Conservation (phyloP, 2,797 vertebrate species). For the Choloepus didactylus region DNA sequence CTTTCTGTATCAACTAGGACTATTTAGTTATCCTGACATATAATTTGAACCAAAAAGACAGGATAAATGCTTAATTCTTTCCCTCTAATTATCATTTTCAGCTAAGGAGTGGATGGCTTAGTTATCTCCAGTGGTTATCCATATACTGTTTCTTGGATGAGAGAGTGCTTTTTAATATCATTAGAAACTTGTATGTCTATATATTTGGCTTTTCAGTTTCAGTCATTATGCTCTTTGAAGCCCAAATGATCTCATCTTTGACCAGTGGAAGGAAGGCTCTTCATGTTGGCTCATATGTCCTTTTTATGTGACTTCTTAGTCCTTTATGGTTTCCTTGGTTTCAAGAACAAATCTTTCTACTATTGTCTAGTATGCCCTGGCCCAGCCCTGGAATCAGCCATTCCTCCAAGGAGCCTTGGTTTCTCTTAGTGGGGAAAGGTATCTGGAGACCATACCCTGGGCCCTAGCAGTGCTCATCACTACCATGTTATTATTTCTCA, state of each 20-base stretch:
- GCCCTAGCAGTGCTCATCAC: neutral
- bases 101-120: neutral
- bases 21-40: neutral
- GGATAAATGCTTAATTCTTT: neutral
- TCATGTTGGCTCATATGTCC: neutral
- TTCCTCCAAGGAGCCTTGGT: neutral
- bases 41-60: constrained; percentile 1
- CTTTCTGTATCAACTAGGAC: neutral
- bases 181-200: neutral
- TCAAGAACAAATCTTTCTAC: neutral
- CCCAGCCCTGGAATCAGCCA: neutral
- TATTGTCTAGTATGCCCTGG: neutral
- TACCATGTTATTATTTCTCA: neutral
- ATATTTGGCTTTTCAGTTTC: neutral
- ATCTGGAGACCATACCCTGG: neutral
- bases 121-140: neutral
- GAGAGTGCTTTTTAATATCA: neutral
- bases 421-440: neutral
- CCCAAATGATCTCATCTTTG: neutral
- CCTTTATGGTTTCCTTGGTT: neutral
- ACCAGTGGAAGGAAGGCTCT: neutral
- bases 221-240: neutral
- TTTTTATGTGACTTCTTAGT: neutral
- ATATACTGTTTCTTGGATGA: neutral
- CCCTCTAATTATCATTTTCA: neutral